These are phyloP conservation scores for Calypte anna DNA, from an alignment of 2,113 vertebrate species.

Conservation along the genomic window DNA sequence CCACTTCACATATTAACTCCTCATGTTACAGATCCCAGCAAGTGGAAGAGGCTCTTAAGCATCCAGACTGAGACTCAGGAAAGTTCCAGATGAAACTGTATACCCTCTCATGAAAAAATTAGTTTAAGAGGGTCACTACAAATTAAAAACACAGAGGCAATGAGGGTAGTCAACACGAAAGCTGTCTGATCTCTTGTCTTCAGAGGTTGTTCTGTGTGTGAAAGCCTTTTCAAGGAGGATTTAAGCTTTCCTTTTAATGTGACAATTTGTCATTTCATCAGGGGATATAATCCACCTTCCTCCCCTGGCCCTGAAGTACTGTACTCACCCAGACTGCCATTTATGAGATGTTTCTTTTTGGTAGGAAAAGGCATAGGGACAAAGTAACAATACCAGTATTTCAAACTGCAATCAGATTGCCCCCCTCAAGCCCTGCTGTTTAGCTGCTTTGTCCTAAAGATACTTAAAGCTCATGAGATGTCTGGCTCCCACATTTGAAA, in stretches of 20 bases:
- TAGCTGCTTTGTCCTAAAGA: not conserved
- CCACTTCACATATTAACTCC: not conserved
- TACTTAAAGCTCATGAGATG: not conserved
- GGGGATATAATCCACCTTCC: not conserved
- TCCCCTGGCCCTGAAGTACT: not conserved
- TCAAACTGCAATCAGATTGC: not conserved
- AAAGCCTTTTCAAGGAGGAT: not conserved
- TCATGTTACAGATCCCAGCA: not conserved
- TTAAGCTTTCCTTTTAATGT: not conserved
- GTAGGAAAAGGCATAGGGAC: not conserved
- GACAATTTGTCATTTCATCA: not conserved
- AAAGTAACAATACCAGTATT: not conserved
- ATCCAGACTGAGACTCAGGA: not conserved
- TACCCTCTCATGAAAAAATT: not conserved
- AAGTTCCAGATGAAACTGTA: not conserved
- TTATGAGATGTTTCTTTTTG: not conserved
- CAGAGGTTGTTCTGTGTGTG: not conserved
- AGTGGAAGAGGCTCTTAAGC: fast-evolving
- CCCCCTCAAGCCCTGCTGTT: not conserved
- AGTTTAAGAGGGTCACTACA: fast-evolving
- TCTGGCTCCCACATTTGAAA: not conserved
- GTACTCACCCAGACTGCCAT: not conserved
- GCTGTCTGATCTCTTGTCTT: not conserved
- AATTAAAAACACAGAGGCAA: not conserved
- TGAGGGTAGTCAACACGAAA: not conserved